Percentiles rank a stretch among this genome's conserved stretches.
Evolutionary conservation across 2,888 invertebrate species (phyloP).

Genomic region (Melanchra persicariae): DNA sequence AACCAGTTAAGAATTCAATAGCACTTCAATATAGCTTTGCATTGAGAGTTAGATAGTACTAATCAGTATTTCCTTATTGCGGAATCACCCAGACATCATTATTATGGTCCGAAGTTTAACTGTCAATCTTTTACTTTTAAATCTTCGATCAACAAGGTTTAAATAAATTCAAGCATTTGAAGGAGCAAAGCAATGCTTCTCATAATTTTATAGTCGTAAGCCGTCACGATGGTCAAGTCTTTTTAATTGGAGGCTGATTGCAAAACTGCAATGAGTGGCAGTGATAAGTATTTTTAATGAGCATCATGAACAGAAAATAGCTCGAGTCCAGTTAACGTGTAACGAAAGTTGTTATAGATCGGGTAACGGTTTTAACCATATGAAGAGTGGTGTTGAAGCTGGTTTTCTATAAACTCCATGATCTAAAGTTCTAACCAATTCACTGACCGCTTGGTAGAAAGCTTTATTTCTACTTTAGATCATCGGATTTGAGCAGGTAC

Average conservation of each 20-base stretch:
- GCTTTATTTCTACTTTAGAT: neutral
- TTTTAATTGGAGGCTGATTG: neutral
- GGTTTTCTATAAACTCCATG: constrained; percentile 20
- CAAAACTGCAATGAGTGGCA: constrained; percentile 15
- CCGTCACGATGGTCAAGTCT: neutral
- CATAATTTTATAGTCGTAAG: neutral
- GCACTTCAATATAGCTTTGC: constrained; percentile 8
- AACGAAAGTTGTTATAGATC: constrained; percentile 72
- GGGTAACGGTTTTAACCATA: constrained; percentile 68
- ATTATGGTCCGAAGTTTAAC: neutral
- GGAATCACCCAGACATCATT: neutral
- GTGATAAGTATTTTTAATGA: constrained; percentile 38
- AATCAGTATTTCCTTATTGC: neutral
- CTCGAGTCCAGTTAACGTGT: constrained; percentile 60
- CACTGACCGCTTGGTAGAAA: neutral
- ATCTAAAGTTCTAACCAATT: constrained; percentile 5
- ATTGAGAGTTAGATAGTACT: neutral
- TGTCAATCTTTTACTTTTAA: no score
- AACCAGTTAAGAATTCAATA: constrained; percentile 57
- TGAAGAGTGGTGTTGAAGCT: constrained; percentile 36
- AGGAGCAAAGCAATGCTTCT: neutral
- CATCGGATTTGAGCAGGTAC: no score
- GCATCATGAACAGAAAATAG: constrained; percentile 41
- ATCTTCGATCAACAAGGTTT: no score
- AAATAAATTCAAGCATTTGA: neutral